Conservation (phyloP, 2,888 invertebrate species). For the Eretmocerus hayati region DNA sequence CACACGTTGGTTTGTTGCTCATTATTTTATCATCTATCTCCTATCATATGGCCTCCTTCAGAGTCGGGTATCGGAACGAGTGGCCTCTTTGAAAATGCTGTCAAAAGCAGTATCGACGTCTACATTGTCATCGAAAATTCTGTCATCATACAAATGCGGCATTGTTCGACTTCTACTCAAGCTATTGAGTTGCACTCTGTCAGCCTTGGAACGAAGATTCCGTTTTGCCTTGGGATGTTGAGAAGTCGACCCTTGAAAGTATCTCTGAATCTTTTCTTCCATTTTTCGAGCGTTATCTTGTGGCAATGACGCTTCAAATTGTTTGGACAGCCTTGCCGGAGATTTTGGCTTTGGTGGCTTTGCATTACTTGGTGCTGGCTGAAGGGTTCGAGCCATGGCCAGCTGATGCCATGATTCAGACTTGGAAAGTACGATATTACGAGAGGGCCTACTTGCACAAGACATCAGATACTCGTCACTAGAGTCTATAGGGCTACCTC, state of each 20-base stretch:
- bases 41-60: too few relatives aligned
- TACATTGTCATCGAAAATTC: slow-evolving; percentile 59
- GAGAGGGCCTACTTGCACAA: slow-evolving; percentile 37
- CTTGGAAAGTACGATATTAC: slow-evolving; percentile 51
- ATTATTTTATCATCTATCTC: too few relatives aligned
- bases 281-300: slow-evolving; percentile 39
- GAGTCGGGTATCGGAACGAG: slow-evolving; percentile 28
- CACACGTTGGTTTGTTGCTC: too few relatives aligned
- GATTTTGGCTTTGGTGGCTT: slow-evolving; percentile 60
- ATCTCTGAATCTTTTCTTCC: slow-evolving; percentile 42
- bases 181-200: slow-evolving; percentile 43
- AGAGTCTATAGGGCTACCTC: slow-evolving; percentile 31
- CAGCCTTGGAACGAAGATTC: slow-evolving; percentile 15
- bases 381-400: slow-evolving; percentile 45
- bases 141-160: slow-evolving; percentile 59
- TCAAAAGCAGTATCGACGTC: slow-evolving; percentile 86
- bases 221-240: slow-evolving; percentile 25
- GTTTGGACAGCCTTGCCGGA: slow-evolving; percentile 69
- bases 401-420: slow-evolving; percentile 79
- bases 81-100: slow-evolving; percentile 61
- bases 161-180: slow-evolving; percentile 70
- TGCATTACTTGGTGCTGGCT: slow-evolving; percentile 46
- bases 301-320: slow-evolving; percentile 61
- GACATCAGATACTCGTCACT: slow-evolving; percentile 43
- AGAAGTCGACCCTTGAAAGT: slow-evolving; percentile 32